These are phyloP conservation scores for Diabrotica virgifera DNA, from an alignment of 1,140 invertebrate genomes.

Conservation along the genomic window DNA sequence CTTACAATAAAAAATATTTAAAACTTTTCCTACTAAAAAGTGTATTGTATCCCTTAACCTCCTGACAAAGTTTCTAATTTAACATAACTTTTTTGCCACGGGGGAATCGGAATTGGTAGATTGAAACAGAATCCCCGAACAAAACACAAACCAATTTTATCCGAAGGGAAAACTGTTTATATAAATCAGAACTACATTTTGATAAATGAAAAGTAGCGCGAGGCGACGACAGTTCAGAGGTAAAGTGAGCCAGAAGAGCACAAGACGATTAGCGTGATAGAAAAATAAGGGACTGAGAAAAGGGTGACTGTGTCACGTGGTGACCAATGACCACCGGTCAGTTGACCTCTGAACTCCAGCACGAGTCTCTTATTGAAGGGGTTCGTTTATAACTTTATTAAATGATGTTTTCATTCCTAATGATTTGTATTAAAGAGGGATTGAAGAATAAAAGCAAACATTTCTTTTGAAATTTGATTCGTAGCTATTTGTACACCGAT, in stretches of 20 bases:
- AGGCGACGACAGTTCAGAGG: slow-evolving; percentile 14
- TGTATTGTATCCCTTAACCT: too few species aligned
- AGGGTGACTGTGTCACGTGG: slow-evolving; percentile 5
- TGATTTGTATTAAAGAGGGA: too few species aligned
- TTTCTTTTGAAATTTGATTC: too few species aligned
- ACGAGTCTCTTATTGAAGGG: slow-evolving; percentile 15
- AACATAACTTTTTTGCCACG: neutral
- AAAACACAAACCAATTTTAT: slow-evolving; percentile 7
- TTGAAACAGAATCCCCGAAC: neutral
- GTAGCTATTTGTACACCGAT: too few species aligned
- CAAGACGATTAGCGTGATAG: neutral
- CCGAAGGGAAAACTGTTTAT: slow-evolving; percentile 5
- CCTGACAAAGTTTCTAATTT: neutral
- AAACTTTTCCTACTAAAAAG: too few species aligned
- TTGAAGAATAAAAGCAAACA: too few species aligned
- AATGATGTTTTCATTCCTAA: neutral
- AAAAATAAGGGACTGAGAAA: slow-evolving; percentile 7
- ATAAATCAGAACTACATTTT: slow-evolving; percentile 17
- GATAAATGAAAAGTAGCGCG: slow-evolving; percentile 17
- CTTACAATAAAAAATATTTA: too few species aligned
- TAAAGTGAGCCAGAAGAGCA: neutral
- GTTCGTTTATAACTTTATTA: slow-evolving; percentile 9
- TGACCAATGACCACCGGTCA: slow-evolving; percentile 29
- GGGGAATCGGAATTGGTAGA: neutral
- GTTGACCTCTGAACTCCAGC: slow-evolving; percentile 21